phyloP scores from a whole-genome alignment of 2,113 vertebrate species.

The Dromas ardeola region DNA sequence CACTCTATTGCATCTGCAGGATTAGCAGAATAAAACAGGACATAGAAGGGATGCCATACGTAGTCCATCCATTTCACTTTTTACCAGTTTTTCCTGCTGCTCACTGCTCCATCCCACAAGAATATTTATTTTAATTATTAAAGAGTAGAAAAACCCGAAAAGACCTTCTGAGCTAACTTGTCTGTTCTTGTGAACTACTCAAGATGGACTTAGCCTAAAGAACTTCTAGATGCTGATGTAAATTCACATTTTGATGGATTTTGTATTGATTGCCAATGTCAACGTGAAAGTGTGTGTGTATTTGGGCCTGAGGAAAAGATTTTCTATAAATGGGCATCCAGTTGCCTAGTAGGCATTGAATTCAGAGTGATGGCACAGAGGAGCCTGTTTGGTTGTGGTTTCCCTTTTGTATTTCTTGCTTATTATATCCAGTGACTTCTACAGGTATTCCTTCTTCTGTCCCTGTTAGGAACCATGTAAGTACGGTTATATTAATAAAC shows the following conservation, averaged over 20 bases:
- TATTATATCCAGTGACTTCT: background rate
- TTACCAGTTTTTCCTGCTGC: background rate
- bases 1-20: background rate
- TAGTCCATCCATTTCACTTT: background rate
- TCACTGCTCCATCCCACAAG: background rate
- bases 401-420: background rate
- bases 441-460: background rate
- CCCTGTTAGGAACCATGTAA: background rate
- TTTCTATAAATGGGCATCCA: conserved; percentile 21
- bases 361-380: background rate
- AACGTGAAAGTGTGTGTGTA: background rate
- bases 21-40: background rate
- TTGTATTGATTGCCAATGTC: conserved; percentile 15
- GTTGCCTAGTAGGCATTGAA: background rate
- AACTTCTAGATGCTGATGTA: background rate
- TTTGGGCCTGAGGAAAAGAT: background rate
- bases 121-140: conserved; percentile 11
- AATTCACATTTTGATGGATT: background rate
- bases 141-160: background rate
- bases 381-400: background rate
- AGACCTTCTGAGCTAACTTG: background rate
- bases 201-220: background rate
- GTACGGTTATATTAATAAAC: background rate
- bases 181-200: background rate
- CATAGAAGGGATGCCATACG: background rate